Evolutionary conservation across 1,140 invertebrate genomes (phyloP).

Genomic region (Babylonia areolata): DNA sequence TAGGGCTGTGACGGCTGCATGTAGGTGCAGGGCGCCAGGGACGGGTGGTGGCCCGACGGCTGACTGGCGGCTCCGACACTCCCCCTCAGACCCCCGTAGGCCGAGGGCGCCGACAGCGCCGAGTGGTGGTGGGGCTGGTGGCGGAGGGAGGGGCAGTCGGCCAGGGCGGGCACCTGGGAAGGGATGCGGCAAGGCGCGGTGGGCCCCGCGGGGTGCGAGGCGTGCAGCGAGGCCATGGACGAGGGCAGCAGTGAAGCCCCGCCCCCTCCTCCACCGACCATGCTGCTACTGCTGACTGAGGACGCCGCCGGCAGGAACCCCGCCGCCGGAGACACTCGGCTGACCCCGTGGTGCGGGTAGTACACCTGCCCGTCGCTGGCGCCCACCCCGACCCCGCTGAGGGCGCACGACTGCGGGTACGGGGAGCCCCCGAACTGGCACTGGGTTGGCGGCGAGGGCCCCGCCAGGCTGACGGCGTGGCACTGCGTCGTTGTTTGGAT

Average conservation of each 20-base stretch:
- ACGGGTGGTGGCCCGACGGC: slow-evolving; percentile 56
- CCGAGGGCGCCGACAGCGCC: not conserved
- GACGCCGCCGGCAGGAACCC: slow-evolving; percentile 65
- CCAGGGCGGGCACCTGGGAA: slow-evolving; percentile 20
- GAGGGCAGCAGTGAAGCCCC: slow-evolving; percentile 25
- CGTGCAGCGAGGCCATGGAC: slow-evolving; percentile 35
- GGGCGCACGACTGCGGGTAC: slow-evolving; percentile 33
- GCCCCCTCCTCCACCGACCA: too few relatives aligned
- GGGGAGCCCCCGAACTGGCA: slow-evolving; percentile 38
- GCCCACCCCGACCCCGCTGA: slow-evolving; percentile 16
- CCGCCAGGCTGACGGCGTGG: slow-evolving; percentile 2
- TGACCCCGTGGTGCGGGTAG: slow-evolving; percentile 64
- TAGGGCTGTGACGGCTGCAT: slow-evolving; percentile 69
- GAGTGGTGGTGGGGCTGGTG: not conserved
- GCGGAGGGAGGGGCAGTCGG: slow-evolving; percentile 49
- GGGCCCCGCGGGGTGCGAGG: slow-evolving; percentile 13
- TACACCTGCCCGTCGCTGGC: slow-evolving; percentile 50
- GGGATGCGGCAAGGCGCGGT: not conserved
- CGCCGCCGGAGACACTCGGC: slow-evolving; percentile 48
- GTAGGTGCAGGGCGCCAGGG: slow-evolving; percentile 68
- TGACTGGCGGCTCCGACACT: slow-evolving; percentile 32
- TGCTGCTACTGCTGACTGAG: slow-evolving; percentile 26
- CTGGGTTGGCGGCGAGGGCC: slow-evolving; percentile 26
- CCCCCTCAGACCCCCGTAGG: slow-evolving; percentile 24
- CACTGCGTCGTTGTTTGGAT: not conserved